Conservation (phyloP, 2,797 vertebrate genomes). For the Austrolebias charrua region DNA sequence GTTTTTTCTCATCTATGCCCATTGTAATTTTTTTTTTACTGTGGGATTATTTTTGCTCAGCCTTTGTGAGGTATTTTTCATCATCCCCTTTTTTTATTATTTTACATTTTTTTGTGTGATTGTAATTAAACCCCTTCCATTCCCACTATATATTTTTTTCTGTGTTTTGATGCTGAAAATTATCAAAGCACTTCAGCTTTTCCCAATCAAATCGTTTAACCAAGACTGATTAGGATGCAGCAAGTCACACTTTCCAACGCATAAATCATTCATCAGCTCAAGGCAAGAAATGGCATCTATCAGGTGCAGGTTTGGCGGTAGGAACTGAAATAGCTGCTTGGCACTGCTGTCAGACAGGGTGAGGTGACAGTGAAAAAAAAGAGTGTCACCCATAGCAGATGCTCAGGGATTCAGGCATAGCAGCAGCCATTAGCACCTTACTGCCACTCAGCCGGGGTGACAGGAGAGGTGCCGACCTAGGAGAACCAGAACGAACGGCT, state of each 20-base stretch:
- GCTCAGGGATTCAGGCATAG: conserved; percentile 73
- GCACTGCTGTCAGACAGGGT: conserved; percentile 65
- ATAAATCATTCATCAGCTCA: conserved; percentile 68
- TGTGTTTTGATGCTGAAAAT: conserved; percentile 3
- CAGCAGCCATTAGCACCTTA: conserved; percentile 82
- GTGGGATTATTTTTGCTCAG: conserved; percentile 29
- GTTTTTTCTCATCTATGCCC: conserved; percentile 20
- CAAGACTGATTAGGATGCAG: conserved; percentile 52
- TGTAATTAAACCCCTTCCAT: conserved; percentile 15
- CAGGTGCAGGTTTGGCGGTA: conserved; percentile 62
- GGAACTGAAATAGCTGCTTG: conserved; percentile 64
- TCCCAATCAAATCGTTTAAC: conserved; percentile 29
- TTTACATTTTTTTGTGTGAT: neutral
- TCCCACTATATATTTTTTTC: conserved; percentile 2
- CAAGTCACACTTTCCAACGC: conserved; percentile 44
- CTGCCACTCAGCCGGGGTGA: conserved; percentile 76
- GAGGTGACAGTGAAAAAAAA: conserved; percentile 69
- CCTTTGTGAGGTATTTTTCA: conserved; percentile 13
- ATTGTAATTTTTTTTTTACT: conserved; percentile 15
- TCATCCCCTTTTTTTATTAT: conserved; percentile 8
- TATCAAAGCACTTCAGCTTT: conserved; percentile 24
- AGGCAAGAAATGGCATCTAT: conserved; percentile 54
- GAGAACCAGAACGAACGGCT: conserved; percentile 51
- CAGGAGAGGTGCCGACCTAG: conserved; percentile 69
- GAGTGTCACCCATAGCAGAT: conserved; percentile 81